A percentile compares a stretch with the other conserved stretches of the same genome.
phyloP scores from a whole-genome alignment of 2,888 invertebrate genomes.

The Clusia tigrina region DNA sequence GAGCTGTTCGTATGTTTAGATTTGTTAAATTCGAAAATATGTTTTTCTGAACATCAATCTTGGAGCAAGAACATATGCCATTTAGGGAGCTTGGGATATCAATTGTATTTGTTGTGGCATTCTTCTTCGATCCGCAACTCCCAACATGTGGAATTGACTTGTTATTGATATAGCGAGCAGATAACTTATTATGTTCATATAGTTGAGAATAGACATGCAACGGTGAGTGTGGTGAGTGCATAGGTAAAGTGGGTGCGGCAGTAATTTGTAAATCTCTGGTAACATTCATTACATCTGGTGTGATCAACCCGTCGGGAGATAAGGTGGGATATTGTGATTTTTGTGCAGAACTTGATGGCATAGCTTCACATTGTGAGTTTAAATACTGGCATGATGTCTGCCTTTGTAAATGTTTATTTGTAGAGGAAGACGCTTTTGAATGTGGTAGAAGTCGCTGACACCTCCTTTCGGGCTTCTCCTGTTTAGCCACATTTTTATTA shows the following conservation, averaged over 20 bases:
- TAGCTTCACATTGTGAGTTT: constrained; percentile 19
- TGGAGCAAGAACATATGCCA: too few species aligned
- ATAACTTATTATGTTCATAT: constrained; percentile 46
- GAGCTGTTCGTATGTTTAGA: too few species aligned
- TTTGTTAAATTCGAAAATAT: too few species aligned
- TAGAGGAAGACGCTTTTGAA: constrained; percentile 42
- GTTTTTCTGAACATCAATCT: too few species aligned
- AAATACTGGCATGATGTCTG: constrained; percentile 18
- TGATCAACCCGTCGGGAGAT: not conserved
- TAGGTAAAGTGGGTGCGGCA: constrained; percentile 49
- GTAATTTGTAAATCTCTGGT: constrained; percentile 36
- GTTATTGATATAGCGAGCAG: constrained; percentile 51
- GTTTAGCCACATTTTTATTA: constrained; percentile 15
- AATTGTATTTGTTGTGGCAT: not conserved
- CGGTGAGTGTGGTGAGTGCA: constrained; percentile 52
- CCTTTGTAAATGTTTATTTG: constrained; percentile 29
- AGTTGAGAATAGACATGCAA: constrained; percentile 39
- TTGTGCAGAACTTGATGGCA: constrained; percentile 14
- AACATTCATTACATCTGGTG: constrained; percentile 32
- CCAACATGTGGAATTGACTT: too few species aligned
- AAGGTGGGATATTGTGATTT: constrained; percentile 26
- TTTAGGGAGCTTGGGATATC: too few species aligned
- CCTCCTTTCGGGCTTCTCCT: constrained; percentile 44
- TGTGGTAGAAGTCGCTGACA: constrained; percentile 44
- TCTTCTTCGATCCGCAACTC: too few species aligned